Conservation (phyloP, 2,888 invertebrate species). For the Tenodera sinensis region DNA sequence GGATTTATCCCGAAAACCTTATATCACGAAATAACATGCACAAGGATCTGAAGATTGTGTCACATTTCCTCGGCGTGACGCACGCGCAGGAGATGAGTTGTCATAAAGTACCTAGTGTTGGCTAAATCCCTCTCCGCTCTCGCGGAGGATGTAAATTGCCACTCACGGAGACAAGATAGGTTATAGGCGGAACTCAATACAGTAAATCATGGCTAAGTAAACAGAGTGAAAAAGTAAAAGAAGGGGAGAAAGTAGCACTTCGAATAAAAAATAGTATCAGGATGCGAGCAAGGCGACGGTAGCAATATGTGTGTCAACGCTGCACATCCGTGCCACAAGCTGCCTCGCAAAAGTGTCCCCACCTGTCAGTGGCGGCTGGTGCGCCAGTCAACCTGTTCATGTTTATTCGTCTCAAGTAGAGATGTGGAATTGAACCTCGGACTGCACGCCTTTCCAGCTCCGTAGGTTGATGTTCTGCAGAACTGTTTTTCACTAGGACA, state of each 20-base stretch:
- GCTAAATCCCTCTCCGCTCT: neutral
- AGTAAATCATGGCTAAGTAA: neutral
- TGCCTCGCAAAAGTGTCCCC: neutral
- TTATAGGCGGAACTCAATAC: conserved; percentile 1
- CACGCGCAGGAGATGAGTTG: neutral
- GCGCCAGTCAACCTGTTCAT: too few species aligned
- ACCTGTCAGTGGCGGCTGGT: neutral
- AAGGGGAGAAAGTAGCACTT: neutral
- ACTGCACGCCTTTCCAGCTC: too few species aligned
- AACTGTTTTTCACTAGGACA: too few species aligned
- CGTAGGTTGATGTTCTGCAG: too few species aligned
- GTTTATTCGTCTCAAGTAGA: too few species aligned
- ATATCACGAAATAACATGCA: too few species aligned
- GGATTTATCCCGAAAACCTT: too few species aligned
- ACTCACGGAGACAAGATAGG: neutral
- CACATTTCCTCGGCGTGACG: neutral
- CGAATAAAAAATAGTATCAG: neutral
- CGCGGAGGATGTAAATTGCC: neutral
- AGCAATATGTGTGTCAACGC: neutral
- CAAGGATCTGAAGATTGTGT: too few species aligned
- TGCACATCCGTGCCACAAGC: neutral
- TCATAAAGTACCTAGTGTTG: neutral
- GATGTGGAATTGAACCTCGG: too few species aligned
- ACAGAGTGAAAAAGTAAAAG: neutral
- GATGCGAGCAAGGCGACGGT: neutral